Evolutionary conservation across 2,797 vertebrate species (phyloP), one percentile per base, ranked within the genome.

Genomic region (Petrocephalus sullivani): DNA sequence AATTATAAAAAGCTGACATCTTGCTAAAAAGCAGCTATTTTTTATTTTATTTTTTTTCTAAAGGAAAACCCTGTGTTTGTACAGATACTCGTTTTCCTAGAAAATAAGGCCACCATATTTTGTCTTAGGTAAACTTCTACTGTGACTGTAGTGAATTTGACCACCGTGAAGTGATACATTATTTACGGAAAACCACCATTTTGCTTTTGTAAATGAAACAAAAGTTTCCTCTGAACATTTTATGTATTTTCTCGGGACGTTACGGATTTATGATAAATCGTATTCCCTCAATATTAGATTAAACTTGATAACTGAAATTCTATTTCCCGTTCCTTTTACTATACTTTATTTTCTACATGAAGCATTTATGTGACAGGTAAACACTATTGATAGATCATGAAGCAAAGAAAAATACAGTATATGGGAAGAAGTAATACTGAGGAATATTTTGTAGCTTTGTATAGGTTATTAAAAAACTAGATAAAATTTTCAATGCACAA

Each of bases 1-100:
- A 94, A 93, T 95, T 91, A 94, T 94, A 93, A 93, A 92, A 93
- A 93, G 93, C 93, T 94, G 88, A 87, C 64, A 84, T 93, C 94
- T 94, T 94, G 49, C 94, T 94, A 93, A 86, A 60, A 91, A 93
- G 95, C 95, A 96, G 95, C 95, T 96, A 95, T 95, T 94, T 95
- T 28, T 28, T 28, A 46, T 81, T 78, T 87, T 71, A 28, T 53
- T 87, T 82, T 87, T 85, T 53, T 85, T 67, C 23, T 19, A 64
- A 92, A 94, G 91, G 92, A 92, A 90, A 88, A 94, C 94, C 93
- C 94, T 94, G 93, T 94, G 93, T 95, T 89, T 94, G 90, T 92
- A 93, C 92, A 92, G 93, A 91, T 93, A 92, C 91, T 94, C 91
- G 92, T 92, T 94, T 94, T 95, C 92, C 93, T 93, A 93, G 92